phyloP scores from a whole-genome alignment of 1,140 invertebrate species.

The Drosophila arawakana region DNA sequence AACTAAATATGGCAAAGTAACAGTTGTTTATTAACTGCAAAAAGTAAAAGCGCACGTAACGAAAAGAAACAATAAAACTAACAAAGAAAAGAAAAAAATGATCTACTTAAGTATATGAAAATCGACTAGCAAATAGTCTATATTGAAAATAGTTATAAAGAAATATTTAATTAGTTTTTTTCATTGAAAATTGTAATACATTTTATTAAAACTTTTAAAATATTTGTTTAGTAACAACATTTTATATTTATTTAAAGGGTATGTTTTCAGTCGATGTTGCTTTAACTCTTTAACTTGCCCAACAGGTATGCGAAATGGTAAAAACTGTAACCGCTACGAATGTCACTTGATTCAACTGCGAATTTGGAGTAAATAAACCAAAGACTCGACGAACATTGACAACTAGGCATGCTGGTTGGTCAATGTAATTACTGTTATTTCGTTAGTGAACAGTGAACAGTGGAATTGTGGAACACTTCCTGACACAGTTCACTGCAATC shows the following conservation, averaged over 20 bases:
- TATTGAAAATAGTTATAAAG: background rate
- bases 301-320: background rate
- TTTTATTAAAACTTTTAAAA: background rate
- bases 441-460: background rate
- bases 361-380: slow-evolving; percentile 5
- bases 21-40: slow-evolving; percentile 32
- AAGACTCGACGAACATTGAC: slow-evolving; percentile 7
- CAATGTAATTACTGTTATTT: slow-evolving; percentile 29
- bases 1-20: slow-evolving; percentile 23
- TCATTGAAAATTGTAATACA: no score
- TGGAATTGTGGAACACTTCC: slow-evolving; percentile 11
- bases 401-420: slow-evolving; percentile 35
- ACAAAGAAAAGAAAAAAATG: slow-evolving; percentile 1
- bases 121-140: slow-evolving; percentile 9
- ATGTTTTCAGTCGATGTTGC: background rate
- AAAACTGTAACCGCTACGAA: slow-evolving; percentile 16
- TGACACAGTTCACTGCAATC: slow-evolving; percentile 18
- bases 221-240: background rate
- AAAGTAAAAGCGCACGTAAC: slow-evolving; percentile 43
- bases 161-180: no score
- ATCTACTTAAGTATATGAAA: background rate
- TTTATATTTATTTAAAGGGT: background rate
- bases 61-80: slow-evolving; percentile 27
- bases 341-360: slow-evolving; percentile 24
- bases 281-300: background rate